Percentiles rank a stretch among this genome's conserved stretches.
phyloP scores from a whole-genome alignment of 2,113 vertebrate species.

The Cephalopholis sonnerati region DNA sequence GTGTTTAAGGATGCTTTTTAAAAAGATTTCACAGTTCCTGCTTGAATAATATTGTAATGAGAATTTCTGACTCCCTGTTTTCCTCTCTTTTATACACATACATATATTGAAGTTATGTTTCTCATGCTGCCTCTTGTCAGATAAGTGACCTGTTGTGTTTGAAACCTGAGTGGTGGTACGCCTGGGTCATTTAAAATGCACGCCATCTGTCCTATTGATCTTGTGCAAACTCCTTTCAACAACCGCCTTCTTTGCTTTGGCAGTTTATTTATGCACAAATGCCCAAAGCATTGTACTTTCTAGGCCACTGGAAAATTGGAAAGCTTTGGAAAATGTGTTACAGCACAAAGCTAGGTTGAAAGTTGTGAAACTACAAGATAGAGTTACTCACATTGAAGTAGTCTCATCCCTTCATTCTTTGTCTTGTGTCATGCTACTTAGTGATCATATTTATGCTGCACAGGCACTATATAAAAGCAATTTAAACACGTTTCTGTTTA shows the following conservation, averaged over 20 bases:
- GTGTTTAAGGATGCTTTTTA: neutral
- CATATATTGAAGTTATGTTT: neutral
- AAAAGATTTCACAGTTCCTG: neutral
- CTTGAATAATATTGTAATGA: neutral
- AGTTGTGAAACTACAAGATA: constrained; percentile 6
- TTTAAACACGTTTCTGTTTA: neutral
- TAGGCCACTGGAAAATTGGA: constrained; percentile 67
- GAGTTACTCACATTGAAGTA: neutral
- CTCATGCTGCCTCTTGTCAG: neutral
- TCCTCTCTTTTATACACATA: neutral
- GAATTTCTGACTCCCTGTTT: neutral
- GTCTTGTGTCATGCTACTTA: neutral
- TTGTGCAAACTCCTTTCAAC: constrained; percentile 43
- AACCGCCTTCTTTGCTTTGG: constrained; percentile 39
- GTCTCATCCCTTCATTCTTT: neutral
- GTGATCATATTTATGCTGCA: neutral
- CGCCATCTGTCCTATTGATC: constrained; percentile 52
- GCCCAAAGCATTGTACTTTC: constrained; percentile 60
- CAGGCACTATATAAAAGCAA: neutral
- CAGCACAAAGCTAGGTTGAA: neutral
- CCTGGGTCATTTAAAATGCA: constrained; percentile 34
- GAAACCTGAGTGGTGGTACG: constrained; percentile 30
- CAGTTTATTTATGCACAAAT: constrained; percentile 49
- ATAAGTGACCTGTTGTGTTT: constrained; percentile 28
- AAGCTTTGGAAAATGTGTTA: constrained; percentile 36